phyloP scores from a whole-genome alignment of 1,140 invertebrate species.

The Trichonephila clavata region DNA sequence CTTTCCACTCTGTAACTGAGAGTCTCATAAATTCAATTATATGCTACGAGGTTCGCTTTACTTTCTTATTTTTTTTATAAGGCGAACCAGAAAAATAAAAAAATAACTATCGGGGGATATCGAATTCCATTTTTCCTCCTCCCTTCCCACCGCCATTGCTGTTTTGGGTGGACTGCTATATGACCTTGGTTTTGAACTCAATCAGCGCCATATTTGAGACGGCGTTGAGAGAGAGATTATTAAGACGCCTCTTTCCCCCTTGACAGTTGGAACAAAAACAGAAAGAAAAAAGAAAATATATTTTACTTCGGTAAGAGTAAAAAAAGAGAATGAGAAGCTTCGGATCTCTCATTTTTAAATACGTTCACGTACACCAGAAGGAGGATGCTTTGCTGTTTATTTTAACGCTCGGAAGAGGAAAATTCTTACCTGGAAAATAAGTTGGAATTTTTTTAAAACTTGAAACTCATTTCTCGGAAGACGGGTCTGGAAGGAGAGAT shows the following conservation, averaged over 20 bases:
- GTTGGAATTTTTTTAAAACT: not conserved
- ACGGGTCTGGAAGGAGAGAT: not conserved
- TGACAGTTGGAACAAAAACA: conserved; percentile 28
- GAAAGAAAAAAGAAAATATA: not conserved
- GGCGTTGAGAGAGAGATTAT: conserved; percentile 70
- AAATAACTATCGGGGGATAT: conserved; percentile 35
- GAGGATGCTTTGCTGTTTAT: not conserved
- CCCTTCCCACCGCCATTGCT: not conserved
- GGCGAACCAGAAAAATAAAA: not conserved
- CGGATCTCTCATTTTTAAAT: not conserved
- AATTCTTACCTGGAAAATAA: conserved; percentile 4
- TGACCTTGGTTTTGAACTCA: conserved; percentile 66
- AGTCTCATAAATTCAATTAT: conserved; percentile 69
- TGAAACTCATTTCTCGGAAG: too few relatives aligned
- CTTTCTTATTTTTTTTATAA: not conserved
- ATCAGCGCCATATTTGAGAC: conserved; percentile 61
- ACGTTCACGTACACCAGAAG: not conserved
- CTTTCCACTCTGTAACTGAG: conserved; percentile 11
- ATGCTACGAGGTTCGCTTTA: not conserved
- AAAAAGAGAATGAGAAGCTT: not conserved
- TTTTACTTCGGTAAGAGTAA: not conserved
- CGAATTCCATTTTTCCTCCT: conserved; percentile 39
- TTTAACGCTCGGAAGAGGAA: not conserved
- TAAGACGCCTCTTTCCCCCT: conserved; percentile 56
- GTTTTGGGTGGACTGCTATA: conserved; percentile 12